Percentiles rank a stretch among this genome's conserved stretches.
Evolutionary conservation across 2,113 vertebrate species (phyloP).

Genomic region (Pseudorectes ferrugineus): DNA sequence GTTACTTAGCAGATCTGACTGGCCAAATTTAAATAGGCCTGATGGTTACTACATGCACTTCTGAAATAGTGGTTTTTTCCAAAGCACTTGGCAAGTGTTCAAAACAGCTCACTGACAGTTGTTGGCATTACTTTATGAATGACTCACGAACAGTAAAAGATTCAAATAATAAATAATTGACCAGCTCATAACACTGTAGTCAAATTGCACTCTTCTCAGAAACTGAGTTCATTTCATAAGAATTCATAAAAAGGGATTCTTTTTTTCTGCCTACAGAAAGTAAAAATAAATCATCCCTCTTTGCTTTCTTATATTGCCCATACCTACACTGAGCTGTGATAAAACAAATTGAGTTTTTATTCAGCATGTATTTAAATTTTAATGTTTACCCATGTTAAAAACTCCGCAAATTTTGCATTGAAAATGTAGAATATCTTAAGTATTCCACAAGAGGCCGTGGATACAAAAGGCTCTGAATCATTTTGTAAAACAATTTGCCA

Average conservation of each 20-base stretch:
- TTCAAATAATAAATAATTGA: constrained; percentile 46
- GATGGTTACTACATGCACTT: background rate
- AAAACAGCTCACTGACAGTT: background rate
- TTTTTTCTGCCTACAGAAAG: background rate
- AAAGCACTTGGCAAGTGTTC: background rate
- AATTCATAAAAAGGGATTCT: background rate
- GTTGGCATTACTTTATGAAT: constrained; percentile 34
- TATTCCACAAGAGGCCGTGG: background rate
- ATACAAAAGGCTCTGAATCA: background rate
- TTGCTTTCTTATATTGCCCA: background rate
- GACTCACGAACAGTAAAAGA: constrained; percentile 55
- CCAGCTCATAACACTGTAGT: constrained; percentile 17
- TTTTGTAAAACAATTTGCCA: background rate
- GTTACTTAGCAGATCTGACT: background rate
- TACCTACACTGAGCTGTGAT: background rate
- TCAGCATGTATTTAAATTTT: background rate
- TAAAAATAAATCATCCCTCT: background rate
- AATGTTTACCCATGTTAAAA: background rate
- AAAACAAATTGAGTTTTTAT: background rate
- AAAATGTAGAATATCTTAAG: background rate
- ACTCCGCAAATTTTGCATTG: background rate
- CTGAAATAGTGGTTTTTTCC: background rate
- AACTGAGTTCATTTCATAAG: background rate
- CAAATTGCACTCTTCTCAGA: background rate
- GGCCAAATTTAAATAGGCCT: background rate